phyloP scores from a whole-genome alignment of 2,113 vertebrate species.

The Smithornis capensis region DNA sequence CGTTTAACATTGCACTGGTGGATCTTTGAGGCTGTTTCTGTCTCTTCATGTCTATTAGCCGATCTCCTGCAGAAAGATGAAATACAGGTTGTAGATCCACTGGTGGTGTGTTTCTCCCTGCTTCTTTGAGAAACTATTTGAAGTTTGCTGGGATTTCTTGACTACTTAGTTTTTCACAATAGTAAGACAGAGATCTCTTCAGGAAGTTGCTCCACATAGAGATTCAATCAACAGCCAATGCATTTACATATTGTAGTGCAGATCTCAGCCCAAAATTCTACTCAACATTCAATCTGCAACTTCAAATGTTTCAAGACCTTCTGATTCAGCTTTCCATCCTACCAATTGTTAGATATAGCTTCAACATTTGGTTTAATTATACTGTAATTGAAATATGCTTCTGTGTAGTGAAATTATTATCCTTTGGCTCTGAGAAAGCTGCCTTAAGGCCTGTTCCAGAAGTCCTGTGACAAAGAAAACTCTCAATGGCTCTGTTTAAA shows the following conservation, averaged over 20 bases:
- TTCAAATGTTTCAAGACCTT: not conserved
- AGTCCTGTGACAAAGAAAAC: conserved; percentile 38
- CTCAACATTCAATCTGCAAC: not conserved
- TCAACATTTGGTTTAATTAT: conserved; percentile 15
- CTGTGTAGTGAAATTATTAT: conserved; percentile 19
- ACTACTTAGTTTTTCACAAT: not conserved
- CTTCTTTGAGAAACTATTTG: not conserved
- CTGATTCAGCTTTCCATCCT: not conserved
- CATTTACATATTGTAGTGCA: not conserved
- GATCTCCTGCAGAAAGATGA: not conserved
- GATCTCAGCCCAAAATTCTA: not conserved
- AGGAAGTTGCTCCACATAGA: not conserved
- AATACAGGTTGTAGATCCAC: not conserved
- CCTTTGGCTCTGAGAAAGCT: not conserved
- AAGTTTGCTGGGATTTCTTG: not conserved
- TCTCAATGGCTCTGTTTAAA: conserved; percentile 42
- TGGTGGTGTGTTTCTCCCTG: not conserved
- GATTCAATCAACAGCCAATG: not conserved
- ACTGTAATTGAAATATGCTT: not conserved
- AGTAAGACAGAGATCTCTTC: not conserved
- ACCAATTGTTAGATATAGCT: not conserved
- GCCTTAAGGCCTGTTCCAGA: conserved; percentile 17
- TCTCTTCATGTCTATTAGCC: not conserved
- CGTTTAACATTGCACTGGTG: not conserved
- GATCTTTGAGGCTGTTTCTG: not conserved